Evolutionary conservation across 2,888 invertebrate genomes (phyloP).

Genomic region (Tachina lurida): DNA sequence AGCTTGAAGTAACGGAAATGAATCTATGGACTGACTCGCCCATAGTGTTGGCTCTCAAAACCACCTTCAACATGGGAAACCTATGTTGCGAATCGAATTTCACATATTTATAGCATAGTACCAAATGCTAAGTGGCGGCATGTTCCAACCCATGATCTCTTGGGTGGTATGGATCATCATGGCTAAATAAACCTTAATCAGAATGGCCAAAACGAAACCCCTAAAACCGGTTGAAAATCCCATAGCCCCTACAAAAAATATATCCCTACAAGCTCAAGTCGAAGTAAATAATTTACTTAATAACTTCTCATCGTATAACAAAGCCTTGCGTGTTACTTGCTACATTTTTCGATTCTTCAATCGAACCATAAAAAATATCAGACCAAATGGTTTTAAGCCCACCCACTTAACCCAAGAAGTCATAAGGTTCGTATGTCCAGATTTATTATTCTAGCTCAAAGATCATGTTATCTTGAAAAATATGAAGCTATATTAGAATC

Average conservation of each 20-base stretch:
- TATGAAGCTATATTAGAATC: too few relatives aligned
- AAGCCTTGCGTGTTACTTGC: too few relatives aligned
- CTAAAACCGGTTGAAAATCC: background rate
- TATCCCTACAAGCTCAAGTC: background rate
- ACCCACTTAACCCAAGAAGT: too few relatives aligned
- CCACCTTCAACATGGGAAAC: too few relatives aligned
- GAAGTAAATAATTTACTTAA: background rate
- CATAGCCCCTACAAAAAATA: background rate
- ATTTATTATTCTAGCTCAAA: too few relatives aligned
- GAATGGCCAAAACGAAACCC: background rate
- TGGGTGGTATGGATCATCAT: slow-evolving; percentile 1
- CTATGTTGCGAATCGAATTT: too few relatives aligned
- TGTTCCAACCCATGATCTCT: background rate
- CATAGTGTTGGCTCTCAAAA: too few relatives aligned
- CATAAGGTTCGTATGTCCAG: too few relatives aligned
- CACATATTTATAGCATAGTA: background rate
- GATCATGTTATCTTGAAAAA: too few relatives aligned
- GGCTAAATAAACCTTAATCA: background rate
- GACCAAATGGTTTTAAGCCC: too few relatives aligned
- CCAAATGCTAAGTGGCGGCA: background rate
- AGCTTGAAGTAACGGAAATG: background rate
- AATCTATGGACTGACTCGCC: background rate
- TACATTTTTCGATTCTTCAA: too few relatives aligned
- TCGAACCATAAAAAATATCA: too few relatives aligned
- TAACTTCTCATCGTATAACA: background rate